Conservation (phyloP, 2,888 invertebrate genomes). For the Heliconius charithonia region DNA sequence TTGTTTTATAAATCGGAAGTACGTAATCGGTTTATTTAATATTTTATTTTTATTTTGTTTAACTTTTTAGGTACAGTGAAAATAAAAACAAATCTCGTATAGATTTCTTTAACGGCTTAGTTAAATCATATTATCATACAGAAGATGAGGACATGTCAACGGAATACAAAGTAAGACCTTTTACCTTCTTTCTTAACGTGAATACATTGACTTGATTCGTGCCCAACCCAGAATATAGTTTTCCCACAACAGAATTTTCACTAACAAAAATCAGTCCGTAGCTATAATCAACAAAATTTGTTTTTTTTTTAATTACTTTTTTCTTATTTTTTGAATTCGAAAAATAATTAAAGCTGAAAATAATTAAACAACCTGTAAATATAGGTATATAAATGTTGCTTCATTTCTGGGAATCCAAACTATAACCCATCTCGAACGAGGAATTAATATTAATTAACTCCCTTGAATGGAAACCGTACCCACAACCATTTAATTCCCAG, state of each 20-base stretch:
- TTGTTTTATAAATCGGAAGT: neutral
- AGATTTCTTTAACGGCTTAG: conserved; percentile 53
- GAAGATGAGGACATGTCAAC: conserved; percentile 32
- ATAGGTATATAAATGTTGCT: too few relatives aligned
- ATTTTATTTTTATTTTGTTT: neutral
- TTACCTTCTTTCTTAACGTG: neutral
- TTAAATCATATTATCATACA: conserved; percentile 51
- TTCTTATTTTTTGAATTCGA: too few relatives aligned
- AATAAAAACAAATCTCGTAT: conserved; percentile 55
- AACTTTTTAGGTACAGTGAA: conserved; percentile 55
- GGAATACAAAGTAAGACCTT: conserved; percentile 40
- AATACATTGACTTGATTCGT: too few relatives aligned
- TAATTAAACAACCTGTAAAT: too few relatives aligned
- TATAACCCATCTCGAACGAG: too few relatives aligned
- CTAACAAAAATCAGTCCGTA: too few relatives aligned
- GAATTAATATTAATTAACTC: neutral
- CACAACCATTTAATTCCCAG: neutral
- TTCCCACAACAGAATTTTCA: too few relatives aligned
- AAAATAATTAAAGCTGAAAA: too few relatives aligned
- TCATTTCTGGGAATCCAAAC: too few relatives aligned
- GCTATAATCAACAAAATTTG: too few relatives aligned
- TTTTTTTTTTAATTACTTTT: too few relatives aligned
- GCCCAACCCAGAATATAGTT: too few relatives aligned
- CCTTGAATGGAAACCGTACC: neutral
- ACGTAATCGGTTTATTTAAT: neutral